Evolutionary conservation across 2,888 invertebrate species (phyloP), one percentile per base, ranked within the genome.

Genomic region (Lottia gigantea): DNA sequence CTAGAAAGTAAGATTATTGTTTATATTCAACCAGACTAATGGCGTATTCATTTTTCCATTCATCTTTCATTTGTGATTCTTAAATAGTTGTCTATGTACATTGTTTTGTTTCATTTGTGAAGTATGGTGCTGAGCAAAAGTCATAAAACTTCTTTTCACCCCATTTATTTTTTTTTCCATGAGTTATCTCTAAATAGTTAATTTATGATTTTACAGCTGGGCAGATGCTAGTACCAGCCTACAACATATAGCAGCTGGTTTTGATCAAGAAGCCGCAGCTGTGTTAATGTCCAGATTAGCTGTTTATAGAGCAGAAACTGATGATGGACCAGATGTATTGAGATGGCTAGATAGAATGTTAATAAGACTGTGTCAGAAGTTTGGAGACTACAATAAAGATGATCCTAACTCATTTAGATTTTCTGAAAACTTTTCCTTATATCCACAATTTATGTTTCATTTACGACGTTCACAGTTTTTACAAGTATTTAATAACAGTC

Each of bases 371-470:
- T 99, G 99, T 88, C 99, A 99, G 90, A 98, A 98, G 90, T 99
- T 99, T 90, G 99, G 98, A 70, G 98, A 99, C 87, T 99, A 97
- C 89, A 93, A 94, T 83, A 98, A 98, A 87, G 98, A 99, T 87
- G 97, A 98, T 90, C 96, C 97, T 19, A 95, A 94, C 87, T 96
- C 97, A 79, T 99, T 99, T 91, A 92, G 97, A 67, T 92, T 99
- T 73, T 93, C 95, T 2, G 98, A 98, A 87, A 98, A 97, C 90
- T 99, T 99, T 90, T 96, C 96, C 73, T 91, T 99, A 72, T 99
- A 98, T 90, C 99, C 99, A 62, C 99, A 99, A 90, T 99, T 99
- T 90, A 98, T 99, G 98, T 99, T 98, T 90, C 99, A 99, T 88
- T 90, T 99, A 84, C 92, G 99, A 62, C 92, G 99, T 79, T 99